Evolutionary conservation across 1,140 invertebrate genomes (phyloP), one percentile per base, ranked within the genome.

Genomic region (Heliconius melpomene): DNA sequence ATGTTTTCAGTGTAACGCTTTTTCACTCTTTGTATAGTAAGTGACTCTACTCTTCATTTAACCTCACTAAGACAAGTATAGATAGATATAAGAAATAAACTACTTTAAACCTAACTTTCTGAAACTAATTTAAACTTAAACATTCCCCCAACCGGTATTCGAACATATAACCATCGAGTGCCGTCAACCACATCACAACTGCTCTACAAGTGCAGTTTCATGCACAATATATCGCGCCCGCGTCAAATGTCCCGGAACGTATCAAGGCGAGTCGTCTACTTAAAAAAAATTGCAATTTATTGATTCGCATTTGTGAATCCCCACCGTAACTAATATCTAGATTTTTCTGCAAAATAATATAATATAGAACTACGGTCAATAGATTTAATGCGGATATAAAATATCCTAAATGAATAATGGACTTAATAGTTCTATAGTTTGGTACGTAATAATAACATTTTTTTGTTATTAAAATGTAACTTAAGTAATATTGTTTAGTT

Each of bases 201-300:
- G 23, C 60, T 8, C 23, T 16, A 16, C 84, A 79, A 86, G 32
- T 32, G 32, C 32, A 32, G 85, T 92, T 91, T 89, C 89, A 91
- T 90, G 88, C 89, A 80, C 86, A 88, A 93, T 91, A 90, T 90
- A 91, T 89, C 85, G 83, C 84, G 71, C 81, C 79, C 81, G 83
- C 78, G 79, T 38, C 85, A 88, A 93, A 92, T 93, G 91, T 89
- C 79, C 84, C 88, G 92, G 88, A 91, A 92, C 92, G 88, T 89
- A 89, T 90, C 85, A 78, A 84, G 79, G 54, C 38, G 82, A 84
- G 54, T 54, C 50, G 81, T 84, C 83, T 85, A 84, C 87, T 90
- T 90, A 52, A 87, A 87, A 87, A 83, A 88, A 83, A 87, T 87
- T 79, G 82, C 81, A 79, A 90, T 89, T 91, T 91, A 90, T 88